These are phyloP conservation scores for Crossocerus cetratus DNA, from an alignment of 2,888 invertebrate genomes.

Conservation along the genomic window DNA sequence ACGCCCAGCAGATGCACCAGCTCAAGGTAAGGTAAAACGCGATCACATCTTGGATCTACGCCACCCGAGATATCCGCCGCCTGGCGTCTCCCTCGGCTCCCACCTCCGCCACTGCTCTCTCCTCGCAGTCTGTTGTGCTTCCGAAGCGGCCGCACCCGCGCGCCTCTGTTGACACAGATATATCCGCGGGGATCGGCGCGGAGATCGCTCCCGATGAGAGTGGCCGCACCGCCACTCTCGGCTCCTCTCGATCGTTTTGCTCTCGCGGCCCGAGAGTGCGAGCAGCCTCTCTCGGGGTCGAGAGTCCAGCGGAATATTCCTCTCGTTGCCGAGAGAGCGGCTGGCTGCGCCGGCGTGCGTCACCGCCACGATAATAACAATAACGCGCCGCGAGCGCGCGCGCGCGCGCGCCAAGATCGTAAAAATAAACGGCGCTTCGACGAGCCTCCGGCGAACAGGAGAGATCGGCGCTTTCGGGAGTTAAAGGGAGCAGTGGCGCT, in stretches of 20 bases:
- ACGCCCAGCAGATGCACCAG: constrained; percentile 94
- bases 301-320: constrained; percentile 68
- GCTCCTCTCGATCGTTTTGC: background rate
- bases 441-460: background rate
- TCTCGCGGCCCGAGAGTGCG: background rate
- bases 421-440: constrained; percentile 30
- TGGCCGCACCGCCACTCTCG: background rate
- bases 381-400: constrained; percentile 5
- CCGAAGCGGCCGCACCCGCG: background rate
- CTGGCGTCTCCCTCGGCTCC: background rate
- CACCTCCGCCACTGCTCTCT: background rate
- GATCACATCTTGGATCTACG: background rate
- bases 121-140: background rate
- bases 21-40: constrained; percentile 83
- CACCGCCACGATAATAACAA: constrained; percentile 36
- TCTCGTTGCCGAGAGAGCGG: constrained; percentile 22
- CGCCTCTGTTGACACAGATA: background rate
- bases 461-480: background rate
- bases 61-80: background rate
- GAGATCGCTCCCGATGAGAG: background rate
- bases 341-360: constrained; percentile 22
- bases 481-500: background rate
- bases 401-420: constrained; percentile 13
- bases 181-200: too few relatives aligned
- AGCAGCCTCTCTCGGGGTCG: constrained; percentile 39